Evolutionary conservation across 2,113 vertebrate species (phyloP).

Genomic region (Osmerus mordax): DNA sequence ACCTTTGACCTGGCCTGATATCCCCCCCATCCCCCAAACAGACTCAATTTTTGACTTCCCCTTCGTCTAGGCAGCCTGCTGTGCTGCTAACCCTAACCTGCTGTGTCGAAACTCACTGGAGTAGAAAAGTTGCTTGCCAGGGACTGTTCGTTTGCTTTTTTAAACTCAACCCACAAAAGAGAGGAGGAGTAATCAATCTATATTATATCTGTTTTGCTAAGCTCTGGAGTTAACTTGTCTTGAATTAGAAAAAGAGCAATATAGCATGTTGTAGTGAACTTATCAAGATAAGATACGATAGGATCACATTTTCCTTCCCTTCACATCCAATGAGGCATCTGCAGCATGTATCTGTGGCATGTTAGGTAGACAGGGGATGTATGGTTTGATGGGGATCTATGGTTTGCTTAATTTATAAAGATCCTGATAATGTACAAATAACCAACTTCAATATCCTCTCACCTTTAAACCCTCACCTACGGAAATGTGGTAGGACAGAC

Average conservation of each 20-base stretch:
- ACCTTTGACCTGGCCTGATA: conserved; percentile 52
- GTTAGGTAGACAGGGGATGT: conserved; percentile 8
- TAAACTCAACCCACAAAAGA: conserved; percentile 41
- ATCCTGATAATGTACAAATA: conserved; percentile 35
- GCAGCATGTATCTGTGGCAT: conserved; percentile 20
- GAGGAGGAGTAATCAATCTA: conserved; percentile 10
- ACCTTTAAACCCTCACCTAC: conserved; percentile 41
- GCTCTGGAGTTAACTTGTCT: conserved; percentile 25
- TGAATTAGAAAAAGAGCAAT: conserved; percentile 12
- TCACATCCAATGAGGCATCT: too few relatives aligned
- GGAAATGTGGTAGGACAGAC: conserved; percentile 14
- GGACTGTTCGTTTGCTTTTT: conserved; percentile 56
- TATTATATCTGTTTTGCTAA: conserved; percentile 35
- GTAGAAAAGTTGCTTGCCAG: conserved; percentile 65
- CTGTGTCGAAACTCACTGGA: conserved; percentile 53
- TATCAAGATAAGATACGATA: too few relatives aligned
- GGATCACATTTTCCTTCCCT: too few relatives aligned
- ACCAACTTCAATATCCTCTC: conserved; percentile 22
- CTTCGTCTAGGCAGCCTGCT: too few relatives aligned
- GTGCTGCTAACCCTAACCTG: conserved; percentile 22
- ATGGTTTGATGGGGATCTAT: conserved; percentile 43
- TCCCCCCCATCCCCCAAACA: too few relatives aligned
- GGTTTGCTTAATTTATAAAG: conserved; percentile 39
- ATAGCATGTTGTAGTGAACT: neutral
- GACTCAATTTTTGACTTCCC: too few relatives aligned